Conservation (phyloP, 2,888 invertebrate genomes). For the Meliscaeva auricollis region DNA sequence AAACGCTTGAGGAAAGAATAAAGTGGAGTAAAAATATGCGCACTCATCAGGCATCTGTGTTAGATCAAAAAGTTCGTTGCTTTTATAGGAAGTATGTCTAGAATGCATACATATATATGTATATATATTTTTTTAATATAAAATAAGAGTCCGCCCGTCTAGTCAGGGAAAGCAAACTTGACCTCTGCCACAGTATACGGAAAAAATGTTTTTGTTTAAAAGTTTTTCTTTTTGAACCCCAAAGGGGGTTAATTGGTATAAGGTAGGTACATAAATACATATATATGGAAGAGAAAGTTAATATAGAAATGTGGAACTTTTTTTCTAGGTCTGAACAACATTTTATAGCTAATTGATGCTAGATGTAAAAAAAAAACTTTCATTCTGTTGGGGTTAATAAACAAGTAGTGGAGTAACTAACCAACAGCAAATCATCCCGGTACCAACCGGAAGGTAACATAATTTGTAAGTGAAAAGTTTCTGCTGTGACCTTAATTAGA, state of each 20-base stretch:
- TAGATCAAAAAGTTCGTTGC: slow-evolving; percentile 51
- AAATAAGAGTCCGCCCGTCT: slow-evolving; percentile 56
- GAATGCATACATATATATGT: not conserved
- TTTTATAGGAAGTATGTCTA: too few species aligned
- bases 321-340: not conserved
- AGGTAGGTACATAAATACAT: too few species aligned
- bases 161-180: slow-evolving; percentile 67
- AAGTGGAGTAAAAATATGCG: slow-evolving; percentile 43
- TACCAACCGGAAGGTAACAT: too few species aligned
- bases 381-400: not conserved
- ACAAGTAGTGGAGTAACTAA: too few species aligned
- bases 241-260: slow-evolving; percentile 12
- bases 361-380: not conserved
- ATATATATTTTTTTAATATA: not conserved
- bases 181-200: slow-evolving; percentile 54
- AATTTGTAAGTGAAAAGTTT: too few species aligned
- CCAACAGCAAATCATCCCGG: too few species aligned
- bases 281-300: slow-evolving; percentile 55
- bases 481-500: too few species aligned
- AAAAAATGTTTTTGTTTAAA: slow-evolving; percentile 62
- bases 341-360: not conserved
- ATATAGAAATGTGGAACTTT: slow-evolving; percentile 31
- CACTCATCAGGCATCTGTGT: slow-evolving; percentile 48
- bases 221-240: slow-evolving; percentile 33
- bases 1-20: slow-evolving; percentile 33